Percentiles rank a stretch among this genome's conserved stretches.
These are phyloP conservation scores for Vanessa cardui DNA, from an alignment of 2,888 invertebrate genomes.

Conservation along the genomic window DNA sequence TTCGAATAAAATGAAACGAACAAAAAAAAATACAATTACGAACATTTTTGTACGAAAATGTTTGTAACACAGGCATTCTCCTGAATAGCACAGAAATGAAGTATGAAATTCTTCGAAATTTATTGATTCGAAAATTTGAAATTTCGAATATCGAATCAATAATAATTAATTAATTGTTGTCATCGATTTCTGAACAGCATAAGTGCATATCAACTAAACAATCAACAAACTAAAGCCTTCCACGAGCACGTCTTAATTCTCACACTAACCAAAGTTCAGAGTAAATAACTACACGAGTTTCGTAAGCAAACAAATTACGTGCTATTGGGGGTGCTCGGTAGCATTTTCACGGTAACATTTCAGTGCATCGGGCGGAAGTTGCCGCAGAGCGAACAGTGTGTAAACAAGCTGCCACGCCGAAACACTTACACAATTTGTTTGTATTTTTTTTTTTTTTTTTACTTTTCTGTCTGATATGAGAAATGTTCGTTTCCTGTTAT, in stretches of 20 bases:
- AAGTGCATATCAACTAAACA: neutral
- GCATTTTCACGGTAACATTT: conserved; percentile 53
- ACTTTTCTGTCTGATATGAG: conserved; percentile 15
- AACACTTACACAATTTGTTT: conserved; percentile 59
- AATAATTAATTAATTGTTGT: no score
- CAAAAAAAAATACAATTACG: no score
- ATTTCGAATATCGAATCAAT: no score
- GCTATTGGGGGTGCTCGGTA: conserved; percentile 37
- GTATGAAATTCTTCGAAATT: no score
- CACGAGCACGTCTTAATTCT: neutral
- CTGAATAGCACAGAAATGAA: no score
- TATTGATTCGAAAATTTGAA: no score
- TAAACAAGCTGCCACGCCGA: conserved; percentile 61
- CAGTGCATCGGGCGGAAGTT: conserved; percentile 61
- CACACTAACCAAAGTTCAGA: conserved; percentile 1
- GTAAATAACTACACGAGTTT: conserved; percentile 24
- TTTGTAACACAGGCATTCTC: no score
- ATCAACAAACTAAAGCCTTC: neutral
- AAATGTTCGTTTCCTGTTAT: neutral
- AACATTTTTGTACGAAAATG: no score
- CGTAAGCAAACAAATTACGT: conserved; percentile 35
- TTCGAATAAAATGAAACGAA: no score
- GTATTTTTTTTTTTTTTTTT: conserved; percentile 41
- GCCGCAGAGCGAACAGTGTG: conserved; percentile 54
- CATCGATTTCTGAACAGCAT: no score